Percentiles rank a stretch among this genome's conserved stretches.
These are phyloP conservation scores for Phylloscopus collybita DNA, from an alignment of 2,797 vertebrate species.

Conservation along the genomic window DNA sequence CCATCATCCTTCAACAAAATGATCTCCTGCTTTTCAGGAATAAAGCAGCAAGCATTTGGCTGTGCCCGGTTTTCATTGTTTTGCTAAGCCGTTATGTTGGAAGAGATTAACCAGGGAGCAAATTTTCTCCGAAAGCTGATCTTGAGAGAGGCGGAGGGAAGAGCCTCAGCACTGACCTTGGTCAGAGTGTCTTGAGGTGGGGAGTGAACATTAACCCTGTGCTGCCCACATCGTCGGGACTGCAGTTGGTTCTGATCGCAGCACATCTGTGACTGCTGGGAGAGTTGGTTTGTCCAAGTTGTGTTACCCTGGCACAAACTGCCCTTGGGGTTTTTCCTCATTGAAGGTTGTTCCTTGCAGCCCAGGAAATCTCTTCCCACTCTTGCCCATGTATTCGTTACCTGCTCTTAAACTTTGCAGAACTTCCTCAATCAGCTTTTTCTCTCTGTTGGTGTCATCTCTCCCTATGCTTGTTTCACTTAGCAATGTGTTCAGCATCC, in stretches of 20 bases:
- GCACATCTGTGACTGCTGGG: neutral
- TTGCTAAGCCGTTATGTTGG: slow-evolving; percentile 18
- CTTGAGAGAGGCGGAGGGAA: neutral
- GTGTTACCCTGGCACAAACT: neutral
- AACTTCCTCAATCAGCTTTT: neutral
- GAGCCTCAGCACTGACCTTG: neutral
- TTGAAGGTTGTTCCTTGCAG: neutral
- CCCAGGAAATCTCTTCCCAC: neutral
- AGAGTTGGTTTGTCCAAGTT: neutral
- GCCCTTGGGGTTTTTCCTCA: neutral
- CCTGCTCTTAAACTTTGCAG: neutral
- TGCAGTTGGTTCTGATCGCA: accelerated
- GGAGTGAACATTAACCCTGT: neutral
- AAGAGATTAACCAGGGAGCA: slow-evolving; percentile 47
- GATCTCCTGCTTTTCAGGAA: slow-evolving; percentile 62
- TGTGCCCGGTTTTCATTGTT: neutral
- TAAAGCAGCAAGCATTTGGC: slow-evolving; percentile 18
- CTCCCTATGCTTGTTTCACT: neutral
- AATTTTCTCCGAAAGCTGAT: slow-evolving; percentile 56
- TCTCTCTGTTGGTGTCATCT: neutral
- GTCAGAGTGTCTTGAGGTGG: neutral
- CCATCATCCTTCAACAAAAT: neutral
- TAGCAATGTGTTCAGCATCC: neutral
- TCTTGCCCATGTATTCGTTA: accelerated
- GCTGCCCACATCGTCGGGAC: accelerated